Conservation (phyloP, 2,888 invertebrate genomes). For the Matsumyia berberina region DNA sequence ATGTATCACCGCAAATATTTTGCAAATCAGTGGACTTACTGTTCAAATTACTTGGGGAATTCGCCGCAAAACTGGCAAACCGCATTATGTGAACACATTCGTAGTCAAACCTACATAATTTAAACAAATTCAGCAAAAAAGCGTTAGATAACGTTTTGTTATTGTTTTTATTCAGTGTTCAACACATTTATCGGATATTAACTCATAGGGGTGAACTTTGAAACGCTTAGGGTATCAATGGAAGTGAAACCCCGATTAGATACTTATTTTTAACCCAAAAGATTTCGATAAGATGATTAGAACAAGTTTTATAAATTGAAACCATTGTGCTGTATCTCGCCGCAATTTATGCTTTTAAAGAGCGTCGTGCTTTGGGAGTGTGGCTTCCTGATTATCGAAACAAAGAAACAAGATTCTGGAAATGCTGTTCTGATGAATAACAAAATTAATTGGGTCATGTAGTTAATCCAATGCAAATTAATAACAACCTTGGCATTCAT, state of each 20-base stretch:
- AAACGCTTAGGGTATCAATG: conserved; percentile 9
- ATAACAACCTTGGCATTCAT: conserved; percentile 3
- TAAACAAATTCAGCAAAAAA: conserved; percentile 9
- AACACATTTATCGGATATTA: conserved; percentile 26
- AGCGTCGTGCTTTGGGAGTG: background rate
- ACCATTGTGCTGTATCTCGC: background rate
- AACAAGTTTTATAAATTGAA: conserved; percentile 2
- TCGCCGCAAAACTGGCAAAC: background rate
- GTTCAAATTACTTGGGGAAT: background rate
- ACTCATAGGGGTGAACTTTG: conserved; percentile 25
- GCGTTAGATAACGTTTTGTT: conserved; percentile 18
- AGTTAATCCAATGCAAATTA: background rate
- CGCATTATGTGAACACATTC: conserved; percentile 11
- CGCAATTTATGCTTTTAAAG: background rate
- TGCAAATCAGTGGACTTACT: background rate
- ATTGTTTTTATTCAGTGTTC: conserved; percentile 21
- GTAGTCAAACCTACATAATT: background rate
- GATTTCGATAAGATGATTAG: conserved; percentile 25
- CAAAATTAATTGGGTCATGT: background rate
- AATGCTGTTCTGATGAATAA: background rate
- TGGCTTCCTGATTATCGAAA: too few relatives aligned
- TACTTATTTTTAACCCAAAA: conserved; percentile 10
- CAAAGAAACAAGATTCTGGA: background rate
- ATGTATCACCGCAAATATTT: conserved; percentile 4
- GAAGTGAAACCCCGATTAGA: conserved; percentile 20